Evolutionary conservation across 2,888 invertebrate species (phyloP).

Genomic region (Nineta flava): DNA sequence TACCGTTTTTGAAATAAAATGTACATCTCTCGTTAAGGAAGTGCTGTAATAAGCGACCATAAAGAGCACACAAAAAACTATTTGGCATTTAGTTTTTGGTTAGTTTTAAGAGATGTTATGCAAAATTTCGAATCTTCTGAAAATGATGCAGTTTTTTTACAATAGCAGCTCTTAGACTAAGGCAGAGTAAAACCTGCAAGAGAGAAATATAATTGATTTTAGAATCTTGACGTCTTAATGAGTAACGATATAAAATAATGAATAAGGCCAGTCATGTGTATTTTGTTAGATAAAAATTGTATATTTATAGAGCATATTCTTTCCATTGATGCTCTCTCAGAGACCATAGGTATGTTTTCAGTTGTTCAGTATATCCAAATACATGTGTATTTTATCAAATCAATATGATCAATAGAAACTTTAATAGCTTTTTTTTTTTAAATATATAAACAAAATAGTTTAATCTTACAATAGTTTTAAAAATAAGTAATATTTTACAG

Average conservation of each 20-base stretch:
- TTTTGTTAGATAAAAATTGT: neutral
- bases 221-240: neutral
- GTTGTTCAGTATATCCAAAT: neutral
- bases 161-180: too few relatives aligned
- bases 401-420: neutral
- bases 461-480: neutral
- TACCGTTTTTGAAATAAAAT: too few relatives aligned
- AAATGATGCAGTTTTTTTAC: too few relatives aligned
- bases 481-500: too few relatives aligned
- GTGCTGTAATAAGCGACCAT: too few relatives aligned
- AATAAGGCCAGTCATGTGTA: neutral
- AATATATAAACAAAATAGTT: neutral
- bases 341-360: slow-evolving; percentile 28
- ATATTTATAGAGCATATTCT: slow-evolving; percentile 3
- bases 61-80: too few relatives aligned
- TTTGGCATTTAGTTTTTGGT: too few relatives aligned
- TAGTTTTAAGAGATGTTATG: too few relatives aligned
- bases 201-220: too few relatives aligned
- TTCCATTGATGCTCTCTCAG: slow-evolving; percentile 25
- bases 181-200: too few relatives aligned
- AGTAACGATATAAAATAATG: neutral
- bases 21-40: too few relatives aligned
- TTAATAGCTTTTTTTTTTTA: neutral
- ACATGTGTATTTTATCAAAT: neutral
- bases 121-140: too few relatives aligned